Evolutionary conservation across 2,888 invertebrate genomes (phyloP).

Genomic region (Stenoptilia bipunctidactyla): DNA sequence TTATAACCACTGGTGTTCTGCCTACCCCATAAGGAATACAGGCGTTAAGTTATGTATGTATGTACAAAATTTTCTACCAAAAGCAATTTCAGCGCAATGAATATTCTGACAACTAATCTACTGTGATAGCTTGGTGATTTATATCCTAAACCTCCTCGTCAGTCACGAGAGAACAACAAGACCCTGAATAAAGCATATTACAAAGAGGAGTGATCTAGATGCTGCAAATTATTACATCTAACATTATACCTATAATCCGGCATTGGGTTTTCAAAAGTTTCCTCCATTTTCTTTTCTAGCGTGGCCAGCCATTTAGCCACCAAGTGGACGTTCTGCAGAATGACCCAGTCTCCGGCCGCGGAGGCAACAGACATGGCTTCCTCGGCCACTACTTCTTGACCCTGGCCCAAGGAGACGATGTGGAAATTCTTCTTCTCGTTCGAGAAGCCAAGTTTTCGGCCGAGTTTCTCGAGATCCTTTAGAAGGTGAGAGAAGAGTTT

Average conservation of each 20-base stretch:
- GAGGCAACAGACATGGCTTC: constrained; percentile 85
- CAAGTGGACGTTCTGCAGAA: constrained; percentile 92
- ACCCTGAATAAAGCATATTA: no score
- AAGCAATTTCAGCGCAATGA: no score
- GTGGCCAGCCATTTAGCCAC: constrained; percentile 90
- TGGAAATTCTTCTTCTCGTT: constrained; percentile 87
- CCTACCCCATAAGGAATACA: no score
- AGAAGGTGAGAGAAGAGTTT: constrained; percentile 8
- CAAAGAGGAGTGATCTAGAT: no score
- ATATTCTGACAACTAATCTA: no score
- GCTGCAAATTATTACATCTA: no score
- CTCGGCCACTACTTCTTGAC: constrained; percentile 94
- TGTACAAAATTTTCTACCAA: no score
- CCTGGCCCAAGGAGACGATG: constrained; percentile 94
- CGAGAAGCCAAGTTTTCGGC: constrained; percentile 84
- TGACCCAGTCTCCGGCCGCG: constrained; percentile 89
- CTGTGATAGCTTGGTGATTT: no score
- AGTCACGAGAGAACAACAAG: no score
- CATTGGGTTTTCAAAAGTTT: constrained; percentile 77
- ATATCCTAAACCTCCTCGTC: no score
- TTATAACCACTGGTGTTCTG: no score
- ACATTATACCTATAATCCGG: constrained; percentile 71
- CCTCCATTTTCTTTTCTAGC: constrained; percentile 93
- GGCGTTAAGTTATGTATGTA: no score
- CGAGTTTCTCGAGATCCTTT: constrained; percentile 88